Base-by-base conservation (phyloP, 2,113 vertebrate species). In the Jaculus jaculus region DNA sequence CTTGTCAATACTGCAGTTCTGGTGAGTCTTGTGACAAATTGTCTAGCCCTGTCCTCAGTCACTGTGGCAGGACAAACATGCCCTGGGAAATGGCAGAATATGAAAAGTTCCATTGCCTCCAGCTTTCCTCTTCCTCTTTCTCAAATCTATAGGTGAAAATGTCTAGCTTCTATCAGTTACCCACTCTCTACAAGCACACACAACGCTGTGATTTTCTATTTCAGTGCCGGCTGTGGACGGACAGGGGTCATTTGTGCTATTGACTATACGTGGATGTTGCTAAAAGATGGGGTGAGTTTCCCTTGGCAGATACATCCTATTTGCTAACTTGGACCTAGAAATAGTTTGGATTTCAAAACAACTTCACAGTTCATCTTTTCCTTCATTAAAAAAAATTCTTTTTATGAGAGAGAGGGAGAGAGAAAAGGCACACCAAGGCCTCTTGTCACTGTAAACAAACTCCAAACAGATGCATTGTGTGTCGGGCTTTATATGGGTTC, bases 211-310 rank as follows among this genome's bases (percentile, higher is more conserved):
- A 21, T 96, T 94, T 96, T 92, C 97, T 65, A 0, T 98, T 98
- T 97, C 94, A 99, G 99, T 90, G 99, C 99, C 42, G 99, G 99
- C 95, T 99, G 99, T 3, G 99, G 99, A 74, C 98, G 99, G 88
- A 99, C 99, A 0, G 99, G 99, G 20, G 99, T 98, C 34, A 98
- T 99, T 89, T 99, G 99, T 81, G 99, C 98, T 68, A 98, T 99
- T 11, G 99, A 99, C 97, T 99, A 99, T 83, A 99, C 98, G 0
- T 99, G 99, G 99, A 99, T 98, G 97, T 97, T 99, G 92, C 97
- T 99, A 60, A 98, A 98, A 97, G 99, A 99, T 0, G 98, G 98
- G 94, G 99, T 99, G 96, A 98, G 98, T 94, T 61, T 94, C 74
- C 92, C 79, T 91, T 79, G 3, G 17, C 32, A 83, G 66, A 42